A percentile compares a stretch with the other conserved stretches of the same genome.
Evolutionary conservation across 2,113 vertebrate species (phyloP).

Genomic region (Sturnus vulgaris): DNA sequence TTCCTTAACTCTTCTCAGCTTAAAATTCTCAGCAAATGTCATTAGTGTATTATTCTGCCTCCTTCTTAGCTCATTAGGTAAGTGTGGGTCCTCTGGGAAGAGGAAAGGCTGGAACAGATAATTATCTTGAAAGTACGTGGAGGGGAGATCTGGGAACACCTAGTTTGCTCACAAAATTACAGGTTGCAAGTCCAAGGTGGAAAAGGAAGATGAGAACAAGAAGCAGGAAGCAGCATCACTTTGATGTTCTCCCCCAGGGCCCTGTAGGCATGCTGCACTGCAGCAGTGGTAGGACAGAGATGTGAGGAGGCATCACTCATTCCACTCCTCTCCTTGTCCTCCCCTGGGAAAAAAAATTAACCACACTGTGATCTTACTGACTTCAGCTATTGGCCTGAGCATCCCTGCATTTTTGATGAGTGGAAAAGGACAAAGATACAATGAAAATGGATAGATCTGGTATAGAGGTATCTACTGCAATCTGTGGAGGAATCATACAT

Average conservation of each 20-base stretch:
- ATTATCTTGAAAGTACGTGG: neutral
- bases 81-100: neutral
- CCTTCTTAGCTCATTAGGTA: neutral
- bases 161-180: neutral
- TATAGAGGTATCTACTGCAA: neutral
- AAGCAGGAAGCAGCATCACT: neutral
- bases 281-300: neutral
- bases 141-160: neutral
- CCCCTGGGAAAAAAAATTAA: neutral
- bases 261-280: neutral
- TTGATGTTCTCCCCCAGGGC: neutral
- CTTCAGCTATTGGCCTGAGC: neutral
- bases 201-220: neutral
- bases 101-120: neutral
- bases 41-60: neutral
- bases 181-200: neutral
- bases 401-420: neutral
- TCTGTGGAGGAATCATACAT: neutral
- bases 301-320: neutral
- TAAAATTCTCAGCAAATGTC: neutral
- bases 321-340: neutral
- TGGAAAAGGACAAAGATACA: neutral
- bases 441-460: neutral
- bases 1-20: neutral
- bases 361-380: fast-evolving